Evolutionary conservation across 2,113 vertebrate genomes (phyloP), one percentile per base, ranked within the genome.

Genomic region (Natator depressus): DNA sequence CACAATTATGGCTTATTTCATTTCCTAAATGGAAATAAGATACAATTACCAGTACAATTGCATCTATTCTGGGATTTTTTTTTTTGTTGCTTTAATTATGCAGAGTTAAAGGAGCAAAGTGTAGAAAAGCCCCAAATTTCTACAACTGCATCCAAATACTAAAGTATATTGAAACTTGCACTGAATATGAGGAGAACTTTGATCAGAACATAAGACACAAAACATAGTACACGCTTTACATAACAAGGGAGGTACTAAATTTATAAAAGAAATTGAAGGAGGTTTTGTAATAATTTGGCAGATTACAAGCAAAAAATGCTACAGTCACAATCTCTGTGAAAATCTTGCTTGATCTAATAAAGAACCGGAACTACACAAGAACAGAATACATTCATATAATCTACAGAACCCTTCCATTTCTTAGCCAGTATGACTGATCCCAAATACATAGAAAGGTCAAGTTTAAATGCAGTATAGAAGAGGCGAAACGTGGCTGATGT

Each of bases 281-380:
- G 8, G 24, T 80, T 94, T 94, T 94, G 47, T 87, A 86, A 83
- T 90, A 82, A 94, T 95, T 95, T 96, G 85, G 9, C 90, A 91
- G 84, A 89, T 91, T 85, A 83, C n/a, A 78, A 69, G 78, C 91
- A 79, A 89, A 81, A 89, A 92, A 54, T 75, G 79, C 95, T 81
- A 78, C 76, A 51, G 9, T 69, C 80, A 9, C 53, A 8, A 91
- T 92, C 88, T 92, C 79, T 89, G 57, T 42, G 81, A n/a, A 89
- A 95, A 92, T 65, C 81, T 79, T 89, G 31, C 89, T 93, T 87
- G 79, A 87, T 93, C 65, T 92, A 88, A 65, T 42, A 79, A 86
- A 62, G 76, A 83, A 19, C 31, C 75, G 57, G 84, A 83, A 47
- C 20, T 96, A 0, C 57, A 4, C 47, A 19, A 62, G 50, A 79